These are phyloP conservation scores for Medauroidea extradentata DNA, from an alignment of 1,140 invertebrate genomes.

Conservation along the genomic window DNA sequence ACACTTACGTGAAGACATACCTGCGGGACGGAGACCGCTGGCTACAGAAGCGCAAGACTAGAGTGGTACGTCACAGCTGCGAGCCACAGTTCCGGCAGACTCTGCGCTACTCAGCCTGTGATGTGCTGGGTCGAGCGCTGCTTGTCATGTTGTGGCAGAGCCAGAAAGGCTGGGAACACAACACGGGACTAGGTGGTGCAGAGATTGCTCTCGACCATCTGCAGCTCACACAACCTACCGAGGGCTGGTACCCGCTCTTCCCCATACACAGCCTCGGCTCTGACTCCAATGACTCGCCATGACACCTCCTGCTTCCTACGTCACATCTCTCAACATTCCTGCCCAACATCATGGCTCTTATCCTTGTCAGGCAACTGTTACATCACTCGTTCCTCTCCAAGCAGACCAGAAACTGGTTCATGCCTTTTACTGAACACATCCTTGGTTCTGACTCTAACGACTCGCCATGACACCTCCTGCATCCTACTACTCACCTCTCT, in stretches of 20 bases:
- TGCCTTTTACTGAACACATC: slow-evolving; percentile 74
- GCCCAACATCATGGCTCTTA: too few species aligned
- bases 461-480: slow-evolving; percentile 55
- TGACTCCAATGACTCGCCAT: slow-evolving; percentile 67
- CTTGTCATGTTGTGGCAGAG: slow-evolving; percentile 88
- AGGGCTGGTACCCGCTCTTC: slow-evolving; percentile 87
- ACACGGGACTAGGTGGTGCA: slow-evolving; percentile 78
- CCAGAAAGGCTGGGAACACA: slow-evolving; percentile 81
- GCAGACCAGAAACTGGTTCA: slow-evolving; percentile 82
- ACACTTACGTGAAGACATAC: slow-evolving; percentile 94
- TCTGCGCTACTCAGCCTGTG: slow-evolving; percentile 78
- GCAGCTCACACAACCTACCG: slow-evolving; percentile 68
- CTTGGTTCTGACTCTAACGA: slow-evolving; percentile 64
- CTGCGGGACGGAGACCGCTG: slow-evolving; percentile 80
- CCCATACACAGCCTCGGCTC: slow-evolving; percentile 67
- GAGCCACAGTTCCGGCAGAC: slow-evolving; percentile 85
- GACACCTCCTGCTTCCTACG: slow-evolving; percentile 43
- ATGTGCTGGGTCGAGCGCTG: slow-evolving; percentile 76
- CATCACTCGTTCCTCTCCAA: too few species aligned
- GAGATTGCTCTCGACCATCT: slow-evolving; percentile 77
- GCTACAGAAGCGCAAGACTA: slow-evolving; percentile 87
- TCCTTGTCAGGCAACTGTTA: too few species aligned
- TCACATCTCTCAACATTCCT: too few species aligned
- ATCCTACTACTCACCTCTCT: too few species aligned
- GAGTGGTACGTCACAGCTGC: slow-evolving; percentile 68